phyloP scores from a whole-genome alignment of 2,113 vertebrate species.

The Dendrocopos noguchii region DNA sequence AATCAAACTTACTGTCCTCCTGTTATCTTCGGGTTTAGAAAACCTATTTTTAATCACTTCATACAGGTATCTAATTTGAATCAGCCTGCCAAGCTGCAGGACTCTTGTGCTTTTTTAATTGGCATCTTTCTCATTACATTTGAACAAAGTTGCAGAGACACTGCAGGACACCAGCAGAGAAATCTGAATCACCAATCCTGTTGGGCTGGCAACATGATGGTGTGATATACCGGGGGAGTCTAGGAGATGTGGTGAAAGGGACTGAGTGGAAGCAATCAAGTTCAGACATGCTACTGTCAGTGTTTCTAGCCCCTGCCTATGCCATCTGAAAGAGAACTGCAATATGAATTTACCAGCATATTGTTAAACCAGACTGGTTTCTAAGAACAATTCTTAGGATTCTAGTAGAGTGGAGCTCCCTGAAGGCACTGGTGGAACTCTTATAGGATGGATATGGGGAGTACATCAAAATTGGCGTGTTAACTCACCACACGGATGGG shows the following conservation, averaged over 20 bases:
- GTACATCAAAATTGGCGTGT: not conserved
- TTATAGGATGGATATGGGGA: not conserved
- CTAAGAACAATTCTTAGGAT: not conserved
- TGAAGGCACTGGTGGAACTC: not conserved
- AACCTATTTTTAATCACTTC: conserved; percentile 64
- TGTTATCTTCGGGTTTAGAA: conserved; percentile 57
- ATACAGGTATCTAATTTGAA: conserved; percentile 72
- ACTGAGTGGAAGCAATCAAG: conserved; percentile 3
- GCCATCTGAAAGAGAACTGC: not conserved
- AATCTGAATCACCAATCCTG: conserved; percentile 54
- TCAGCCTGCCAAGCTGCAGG: conserved; percentile 62
- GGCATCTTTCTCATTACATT: conserved; percentile 69
- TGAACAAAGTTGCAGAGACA: conserved; percentile 65
- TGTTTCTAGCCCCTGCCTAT: not conserved
- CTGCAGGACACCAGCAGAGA: conserved; percentile 59
- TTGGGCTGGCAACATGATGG: conserved; percentile 36
- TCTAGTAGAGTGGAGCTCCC: not conserved
- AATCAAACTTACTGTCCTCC: conserved; percentile 62
- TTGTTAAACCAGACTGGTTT: conserved; percentile 6
- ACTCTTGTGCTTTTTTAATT: conserved; percentile 66
- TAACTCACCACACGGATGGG: not conserved
- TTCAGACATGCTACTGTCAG: not conserved
- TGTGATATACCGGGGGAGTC: conserved; percentile 17
- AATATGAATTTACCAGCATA: not conserved
- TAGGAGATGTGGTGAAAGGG: conserved; percentile 2